Percentiles rank a stretch among this genome's conserved stretches.
phyloP scores from a whole-genome alignment of 2,113 vertebrate species.

The Hyla sarda region DNA sequence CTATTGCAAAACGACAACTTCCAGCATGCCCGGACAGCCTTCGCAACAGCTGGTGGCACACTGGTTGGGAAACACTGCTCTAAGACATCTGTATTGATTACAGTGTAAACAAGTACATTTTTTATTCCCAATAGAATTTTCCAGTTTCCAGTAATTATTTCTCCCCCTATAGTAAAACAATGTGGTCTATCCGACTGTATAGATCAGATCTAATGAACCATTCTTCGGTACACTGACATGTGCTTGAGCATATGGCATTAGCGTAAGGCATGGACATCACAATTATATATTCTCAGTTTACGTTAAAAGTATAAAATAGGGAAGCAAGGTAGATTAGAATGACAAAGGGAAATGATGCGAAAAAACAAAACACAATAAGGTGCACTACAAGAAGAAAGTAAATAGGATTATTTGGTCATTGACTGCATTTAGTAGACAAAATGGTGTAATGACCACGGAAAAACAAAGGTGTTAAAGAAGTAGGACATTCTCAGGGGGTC shows the following conservation, averaged over 20 bases:
- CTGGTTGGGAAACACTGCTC: no score
- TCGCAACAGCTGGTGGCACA: no score
- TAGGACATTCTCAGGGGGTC: slow-evolving; percentile 88
- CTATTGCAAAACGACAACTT: no score
- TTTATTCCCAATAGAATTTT: not conserved
- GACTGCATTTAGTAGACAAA: slow-evolving; percentile 73
- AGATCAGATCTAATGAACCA: not conserved
- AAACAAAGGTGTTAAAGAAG: slow-evolving; percentile 82
- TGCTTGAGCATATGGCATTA: slow-evolving; percentile 36
- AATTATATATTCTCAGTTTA: slow-evolving; percentile 60
- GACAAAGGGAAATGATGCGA: slow-evolving; percentile 60
- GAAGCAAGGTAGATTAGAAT: slow-evolving; percentile 62
- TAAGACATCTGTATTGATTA: not conserved
- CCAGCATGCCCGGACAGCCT: no score
- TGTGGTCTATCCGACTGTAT: no score
- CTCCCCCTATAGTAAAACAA: not conserved
- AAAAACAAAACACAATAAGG: slow-evolving; percentile 61
- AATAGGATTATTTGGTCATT: slow-evolving; percentile 72
- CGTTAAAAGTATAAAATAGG: slow-evolving; percentile 64
- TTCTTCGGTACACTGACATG: slow-evolving; percentile 60
- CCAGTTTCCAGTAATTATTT: not conserved
- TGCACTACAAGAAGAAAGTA: slow-evolving; percentile 66
- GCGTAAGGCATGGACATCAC: slow-evolving; percentile 56
- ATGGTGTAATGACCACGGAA: slow-evolving; percentile 82
- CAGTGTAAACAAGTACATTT: not conserved